Base-by-base conservation (phyloP, 2,888 invertebrate species). In the Melieria omissa region DNA sequence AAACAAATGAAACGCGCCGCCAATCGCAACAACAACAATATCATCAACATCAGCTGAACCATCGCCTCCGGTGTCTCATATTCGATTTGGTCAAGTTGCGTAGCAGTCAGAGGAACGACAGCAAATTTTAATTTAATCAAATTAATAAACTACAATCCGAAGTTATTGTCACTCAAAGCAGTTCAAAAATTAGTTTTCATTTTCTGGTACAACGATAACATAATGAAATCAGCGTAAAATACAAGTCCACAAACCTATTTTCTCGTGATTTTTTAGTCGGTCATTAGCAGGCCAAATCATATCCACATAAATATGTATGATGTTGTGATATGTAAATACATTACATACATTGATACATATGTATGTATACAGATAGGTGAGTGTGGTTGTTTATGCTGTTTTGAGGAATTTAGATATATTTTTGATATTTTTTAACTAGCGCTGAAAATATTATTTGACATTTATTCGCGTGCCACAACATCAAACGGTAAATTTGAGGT, bases 151-250 rank as follows among this genome's bases (percentile, higher is more conserved):
- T 46, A 46, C 16, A 29, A 41, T 47, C 55, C 57, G 16, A 66
- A 66, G 47, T 66, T 66, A 58, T 66, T 66, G 58, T 58, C 66
- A 47, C 66, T 58, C 66, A 47, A 58, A 66, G 9, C 55, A n/a
- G 57, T 66, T 66, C 66, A 66, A 66, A 16, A 29, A 57, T 66
- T 47, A 58, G 57, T 29, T 66, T 66, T 66, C 9, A 46, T 66
- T 66, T 66, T n/a, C 6, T 46, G 9, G 54, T 44, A 46, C 41
- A 29, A 29, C 10, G 41, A 29, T 58, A 57, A 45, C 41, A 29
- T 66, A 66, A 57, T 41, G 41, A 5, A 6, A 58, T 41, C 46
- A 57, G 58, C 58, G n/a, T 66, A 47, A 66, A 66, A 58, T 66
- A 66, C 47, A 66, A 58, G 66, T 58, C 47, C 58, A 66, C 3